These are phyloP conservation scores for Collichthys lucidus DNA, from an alignment of 2,113 vertebrate species.

Conservation along the genomic window DNA sequence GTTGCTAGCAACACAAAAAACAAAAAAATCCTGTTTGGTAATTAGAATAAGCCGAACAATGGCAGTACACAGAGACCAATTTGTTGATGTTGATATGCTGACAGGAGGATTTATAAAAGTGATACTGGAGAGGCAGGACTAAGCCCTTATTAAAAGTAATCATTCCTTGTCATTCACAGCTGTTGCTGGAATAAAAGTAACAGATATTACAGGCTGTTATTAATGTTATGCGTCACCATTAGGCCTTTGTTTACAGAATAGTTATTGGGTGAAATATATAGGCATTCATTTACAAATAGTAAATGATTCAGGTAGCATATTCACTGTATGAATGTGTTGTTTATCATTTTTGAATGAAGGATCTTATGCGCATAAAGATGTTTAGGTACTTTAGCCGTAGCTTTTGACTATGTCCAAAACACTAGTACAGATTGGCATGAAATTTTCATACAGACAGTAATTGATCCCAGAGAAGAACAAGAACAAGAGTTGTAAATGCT, in stretches of 20 bases:
- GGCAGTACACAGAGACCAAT: slow-evolving; percentile 19
- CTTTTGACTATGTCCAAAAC: background rate
- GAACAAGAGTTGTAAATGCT: background rate
- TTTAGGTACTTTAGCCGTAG: background rate
- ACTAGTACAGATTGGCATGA: background rate
- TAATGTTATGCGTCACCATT: slow-evolving; percentile 40
- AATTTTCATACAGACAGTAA: background rate
- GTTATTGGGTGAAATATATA: slow-evolving; percentile 32
- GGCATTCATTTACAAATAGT: slow-evolving; percentile 22
- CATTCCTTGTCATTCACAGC: slow-evolving; percentile 39
- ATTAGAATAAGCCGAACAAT: slow-evolving; percentile 59
- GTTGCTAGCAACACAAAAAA: slow-evolving; percentile 5
- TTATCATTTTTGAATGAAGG: slow-evolving; percentile 11
- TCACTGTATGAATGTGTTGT: background rate
- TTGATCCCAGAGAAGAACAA: background rate
- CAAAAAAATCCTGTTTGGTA: slow-evolving; percentile 22
- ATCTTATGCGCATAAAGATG: background rate
- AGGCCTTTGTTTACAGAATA: slow-evolving; percentile 47
- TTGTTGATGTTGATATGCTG: slow-evolving; percentile 46
- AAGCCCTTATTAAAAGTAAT: slow-evolving; percentile 66
- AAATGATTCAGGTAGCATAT: slow-evolving; percentile 20
- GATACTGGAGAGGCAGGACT: slow-evolving; percentile 47
- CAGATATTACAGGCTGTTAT: slow-evolving; percentile 21
- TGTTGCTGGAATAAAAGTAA: slow-evolving; percentile 45
- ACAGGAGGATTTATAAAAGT: slow-evolving; percentile 46